A percentile compares a stretch with the other conserved stretches of the same genome.
Evolutionary conservation across 64 coral and sea anemone species (phyloP).

Genomic region (Hydrozoanthus tunicans): DNA sequence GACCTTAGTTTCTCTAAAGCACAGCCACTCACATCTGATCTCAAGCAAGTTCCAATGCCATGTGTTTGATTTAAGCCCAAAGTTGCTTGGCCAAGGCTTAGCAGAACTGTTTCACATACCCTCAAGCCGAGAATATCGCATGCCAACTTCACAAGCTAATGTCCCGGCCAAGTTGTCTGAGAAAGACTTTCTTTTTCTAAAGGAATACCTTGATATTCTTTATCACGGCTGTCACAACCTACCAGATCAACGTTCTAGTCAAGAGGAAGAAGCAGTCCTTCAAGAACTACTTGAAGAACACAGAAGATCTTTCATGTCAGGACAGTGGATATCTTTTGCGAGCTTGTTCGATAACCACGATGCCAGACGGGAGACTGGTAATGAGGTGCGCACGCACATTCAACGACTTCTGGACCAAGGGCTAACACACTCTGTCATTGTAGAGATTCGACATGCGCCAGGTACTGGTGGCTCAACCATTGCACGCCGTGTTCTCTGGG

Average conservation of each 20-base stretch:
- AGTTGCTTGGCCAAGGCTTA: constrained; percentile 44
- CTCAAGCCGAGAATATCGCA: constrained; percentile 22
- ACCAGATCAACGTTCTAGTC: constrained; percentile 21
- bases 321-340: constrained; percentile 64
- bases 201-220: constrained; percentile 72
- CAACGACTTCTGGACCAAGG: constrained; percentile 62
- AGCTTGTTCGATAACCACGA: constrained; percentile 85
- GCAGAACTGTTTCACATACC: constrained; percentile 31
- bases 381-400: constrained; percentile 55
- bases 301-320: constrained; percentile 71
- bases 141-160: constrained; percentile 76
- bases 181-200: constrained; percentile 68
- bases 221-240: constrained; percentile 73
- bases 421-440: constrained; percentile 54
- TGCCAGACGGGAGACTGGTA: constrained; percentile 57
- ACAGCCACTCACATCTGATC: background rate
- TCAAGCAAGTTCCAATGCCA: background rate
- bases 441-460: constrained; percentile 73
- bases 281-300: constrained; percentile 63
- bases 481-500: constrained; percentile 83
- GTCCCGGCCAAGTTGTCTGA: constrained; percentile 7
- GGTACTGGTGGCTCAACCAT: constrained; percentile 87
- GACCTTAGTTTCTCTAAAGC: constrained; percentile 42
- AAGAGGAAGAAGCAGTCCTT: constrained; percentile 35
- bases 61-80: constrained; percentile 50